Percentiles rank a stretch among this genome's conserved stretches.
Conservation (phyloP, 1,140 invertebrate species). For the Trichoplusia ni region DNA sequence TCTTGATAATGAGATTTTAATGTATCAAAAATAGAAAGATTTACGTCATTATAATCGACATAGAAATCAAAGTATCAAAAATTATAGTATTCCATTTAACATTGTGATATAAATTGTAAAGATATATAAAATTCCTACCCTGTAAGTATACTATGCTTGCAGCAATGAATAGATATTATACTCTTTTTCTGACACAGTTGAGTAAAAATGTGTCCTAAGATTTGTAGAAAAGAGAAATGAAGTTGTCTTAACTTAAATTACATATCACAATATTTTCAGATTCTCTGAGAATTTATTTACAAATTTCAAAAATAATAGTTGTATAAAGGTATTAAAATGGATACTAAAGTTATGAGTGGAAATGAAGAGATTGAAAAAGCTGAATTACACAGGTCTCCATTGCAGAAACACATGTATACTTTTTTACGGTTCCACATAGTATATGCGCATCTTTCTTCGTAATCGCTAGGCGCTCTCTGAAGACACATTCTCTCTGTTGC, state of each 20-base stretch:
- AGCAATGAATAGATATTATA: too few species aligned
- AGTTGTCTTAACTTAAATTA: background rate
- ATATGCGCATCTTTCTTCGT: conserved; percentile 93
- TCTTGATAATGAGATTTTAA: too few species aligned
- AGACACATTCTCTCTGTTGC: conserved; percentile 94
- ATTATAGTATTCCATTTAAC: too few species aligned
- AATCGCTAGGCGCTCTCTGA: conserved; percentile 91
- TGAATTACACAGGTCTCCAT: conserved; percentile 93
- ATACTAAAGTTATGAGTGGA: conserved; percentile 31
- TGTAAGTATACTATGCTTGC: too few species aligned
- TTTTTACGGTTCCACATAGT: conserved; percentile 90
- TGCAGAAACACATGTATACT: conserved; percentile 96
- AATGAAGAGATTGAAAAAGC: conserved; percentile 21
- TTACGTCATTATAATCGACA: too few species aligned
- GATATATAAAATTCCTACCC: too few species aligned
- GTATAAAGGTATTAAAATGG: conserved; percentile 42
- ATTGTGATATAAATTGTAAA: too few species aligned
- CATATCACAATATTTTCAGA: conserved; percentile 9
- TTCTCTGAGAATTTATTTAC: background rate
- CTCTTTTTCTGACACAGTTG: too few species aligned
- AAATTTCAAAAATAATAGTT: conserved; percentile 35
- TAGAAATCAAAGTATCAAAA: too few species aligned
- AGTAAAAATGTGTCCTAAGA: too few species aligned
- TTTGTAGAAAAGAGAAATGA: background rate
- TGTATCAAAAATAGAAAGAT: too few species aligned